Percentiles rank a stretch among this genome's conserved stretches.
phyloP scores from a whole-genome alignment of 2,797 vertebrate species.

The Alfaro cultratus region DNA sequence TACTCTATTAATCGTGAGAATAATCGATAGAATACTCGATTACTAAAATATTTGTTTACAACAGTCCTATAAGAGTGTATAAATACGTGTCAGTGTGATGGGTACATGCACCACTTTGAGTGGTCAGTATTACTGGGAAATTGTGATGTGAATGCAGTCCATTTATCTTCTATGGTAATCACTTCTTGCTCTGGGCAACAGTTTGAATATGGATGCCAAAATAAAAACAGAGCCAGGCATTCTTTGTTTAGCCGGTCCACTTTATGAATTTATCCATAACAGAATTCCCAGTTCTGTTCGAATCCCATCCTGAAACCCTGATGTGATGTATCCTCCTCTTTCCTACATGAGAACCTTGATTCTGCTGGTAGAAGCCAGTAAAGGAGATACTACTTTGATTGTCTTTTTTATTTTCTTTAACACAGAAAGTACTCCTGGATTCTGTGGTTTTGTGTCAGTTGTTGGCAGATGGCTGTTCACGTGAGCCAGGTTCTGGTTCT shows the following conservation, averaged over 20 bases:
- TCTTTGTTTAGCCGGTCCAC: not conserved
- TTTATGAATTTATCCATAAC: not conserved
- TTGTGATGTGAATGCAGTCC: not conserved
- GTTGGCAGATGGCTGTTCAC: not conserved
- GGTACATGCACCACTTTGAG: not conserved
- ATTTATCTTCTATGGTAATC: not conserved
- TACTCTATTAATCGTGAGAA: no score
- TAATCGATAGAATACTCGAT: no score
- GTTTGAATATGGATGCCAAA: not conserved
- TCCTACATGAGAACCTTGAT: not conserved
- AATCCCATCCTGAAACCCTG: not conserved
- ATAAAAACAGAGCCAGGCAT: not conserved
- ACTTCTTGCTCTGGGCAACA: not conserved
- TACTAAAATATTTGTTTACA: no score
- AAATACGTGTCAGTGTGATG: not conserved
- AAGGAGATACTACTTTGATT: not conserved
- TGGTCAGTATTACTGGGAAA: not conserved
- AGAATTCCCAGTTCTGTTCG: not conserved
- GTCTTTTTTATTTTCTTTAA: not conserved
- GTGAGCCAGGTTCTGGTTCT: not conserved
- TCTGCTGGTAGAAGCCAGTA: not conserved
- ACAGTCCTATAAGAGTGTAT: not conserved
- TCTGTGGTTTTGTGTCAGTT: not conserved
- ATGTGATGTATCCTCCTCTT: not conserved
- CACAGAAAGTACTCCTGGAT: not conserved